Conservation (phyloP, 2,113 vertebrate genomes). For the Alces alces region DNA sequence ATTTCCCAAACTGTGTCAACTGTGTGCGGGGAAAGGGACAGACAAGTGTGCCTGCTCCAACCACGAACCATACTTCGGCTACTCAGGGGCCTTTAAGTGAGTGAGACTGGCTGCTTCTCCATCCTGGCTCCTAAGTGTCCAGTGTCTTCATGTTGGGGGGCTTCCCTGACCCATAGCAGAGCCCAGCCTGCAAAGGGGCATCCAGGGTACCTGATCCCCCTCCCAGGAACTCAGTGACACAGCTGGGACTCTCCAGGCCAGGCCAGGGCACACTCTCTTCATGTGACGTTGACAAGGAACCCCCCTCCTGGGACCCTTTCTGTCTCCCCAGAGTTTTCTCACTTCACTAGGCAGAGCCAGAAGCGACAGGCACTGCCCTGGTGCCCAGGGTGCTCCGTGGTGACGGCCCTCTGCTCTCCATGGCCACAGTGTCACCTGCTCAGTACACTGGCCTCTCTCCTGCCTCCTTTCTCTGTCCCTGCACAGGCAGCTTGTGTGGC, state of each 20-base stretch:
- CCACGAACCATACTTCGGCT: constrained; percentile 56
- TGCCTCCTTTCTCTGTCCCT: background rate
- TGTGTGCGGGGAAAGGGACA: constrained; percentile 4
- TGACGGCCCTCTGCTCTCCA: background rate
- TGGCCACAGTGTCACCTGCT: background rate
- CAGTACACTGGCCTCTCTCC: background rate
- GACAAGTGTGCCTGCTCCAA: constrained; percentile 62
- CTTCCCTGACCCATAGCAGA: background rate
- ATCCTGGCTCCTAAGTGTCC: background rate
- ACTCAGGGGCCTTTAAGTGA: constrained; percentile 71
- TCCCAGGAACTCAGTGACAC: background rate
- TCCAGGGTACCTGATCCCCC: background rate
- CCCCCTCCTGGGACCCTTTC: background rate
- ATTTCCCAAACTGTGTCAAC: constrained; percentile 66
- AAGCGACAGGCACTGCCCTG: background rate
- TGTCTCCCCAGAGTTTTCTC: background rate
- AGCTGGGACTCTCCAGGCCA: background rate
- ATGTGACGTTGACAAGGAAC: background rate
- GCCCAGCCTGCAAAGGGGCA: background rate
- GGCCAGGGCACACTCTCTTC: background rate
- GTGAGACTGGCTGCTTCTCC: background rate
- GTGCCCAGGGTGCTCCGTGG: background rate
- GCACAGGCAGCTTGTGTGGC: background rate
- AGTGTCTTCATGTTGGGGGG: background rate
- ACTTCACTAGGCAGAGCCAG: background rate